Evolutionary conservation across 2,797 vertebrate genomes (phyloP).

Genomic region (Helicolenus hilgendorfi): DNA sequence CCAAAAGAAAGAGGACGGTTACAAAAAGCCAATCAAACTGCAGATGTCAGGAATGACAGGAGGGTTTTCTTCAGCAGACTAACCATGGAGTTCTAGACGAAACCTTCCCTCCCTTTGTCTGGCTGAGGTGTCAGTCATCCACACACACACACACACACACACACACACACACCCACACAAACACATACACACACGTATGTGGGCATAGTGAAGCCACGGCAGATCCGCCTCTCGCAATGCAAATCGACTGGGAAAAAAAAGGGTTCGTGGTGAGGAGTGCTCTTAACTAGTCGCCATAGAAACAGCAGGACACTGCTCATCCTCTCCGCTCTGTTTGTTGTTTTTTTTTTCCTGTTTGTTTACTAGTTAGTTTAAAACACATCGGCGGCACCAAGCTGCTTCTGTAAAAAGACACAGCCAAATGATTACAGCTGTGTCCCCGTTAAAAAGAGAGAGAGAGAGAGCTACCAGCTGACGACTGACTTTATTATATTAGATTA

Average conservation of each 20-base stretch:
- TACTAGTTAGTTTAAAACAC: constrained; percentile 11
- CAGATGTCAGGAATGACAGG: constrained; percentile 20
- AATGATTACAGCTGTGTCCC: neutral
- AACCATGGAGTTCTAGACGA: constrained; percentile 23
- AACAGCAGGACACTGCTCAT: constrained; percentile 45
- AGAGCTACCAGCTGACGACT: neutral
- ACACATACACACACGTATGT: neutral
- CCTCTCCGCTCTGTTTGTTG: constrained; percentile 1
- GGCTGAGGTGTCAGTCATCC: constrained; percentile 30
- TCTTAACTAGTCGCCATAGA: constrained; percentile 68
- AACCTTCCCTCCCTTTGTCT: constrained; percentile 16
- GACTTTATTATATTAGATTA: neutral
- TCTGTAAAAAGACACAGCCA: neutral
- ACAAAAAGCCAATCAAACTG: constrained; percentile 18
- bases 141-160: neutral
- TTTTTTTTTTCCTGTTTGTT: constrained; percentile 5
- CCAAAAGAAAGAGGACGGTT: neutral
- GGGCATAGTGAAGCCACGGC: neutral
- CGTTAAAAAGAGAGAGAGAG: neutral
- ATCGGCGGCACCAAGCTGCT: neutral
- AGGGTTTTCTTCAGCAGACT: constrained; percentile 6
- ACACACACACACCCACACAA: neutral
- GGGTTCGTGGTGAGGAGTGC: neutral
- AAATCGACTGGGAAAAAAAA: constrained; percentile 44
- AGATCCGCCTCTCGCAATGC: constrained; percentile 24